These are phyloP conservation scores for Dryoscopus gambensis DNA, from an alignment of 2,113 vertebrate genomes.

Conservation along the genomic window DNA sequence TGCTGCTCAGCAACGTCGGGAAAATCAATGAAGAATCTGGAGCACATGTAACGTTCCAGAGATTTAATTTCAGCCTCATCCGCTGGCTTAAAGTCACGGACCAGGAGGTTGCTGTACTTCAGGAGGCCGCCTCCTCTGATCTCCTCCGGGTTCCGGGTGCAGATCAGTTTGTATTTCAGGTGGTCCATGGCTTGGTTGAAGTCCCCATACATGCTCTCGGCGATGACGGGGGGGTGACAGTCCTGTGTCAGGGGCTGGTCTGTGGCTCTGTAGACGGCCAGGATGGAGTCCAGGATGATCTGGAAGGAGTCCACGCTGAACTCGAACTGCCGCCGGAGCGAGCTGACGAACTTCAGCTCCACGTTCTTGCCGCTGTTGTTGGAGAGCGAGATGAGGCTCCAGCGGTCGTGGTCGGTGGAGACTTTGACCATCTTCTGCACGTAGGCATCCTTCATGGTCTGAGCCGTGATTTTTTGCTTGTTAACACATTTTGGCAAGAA, in stretches of 20 bases:
- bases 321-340: conserved; percentile 90
- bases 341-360: conserved; percentile 92
- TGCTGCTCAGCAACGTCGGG: conserved; percentile 91
- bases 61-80: conserved; percentile 90
- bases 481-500: conserved; percentile 91
- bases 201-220: conserved; percentile 95
- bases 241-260: conserved; percentile 65
- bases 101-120: conserved; percentile 94
- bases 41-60: conserved; percentile 97
- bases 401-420: conserved; percentile 86
- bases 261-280: conserved; percentile 79
- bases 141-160: conserved; percentile 91
- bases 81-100: conserved; percentile 89
- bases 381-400: conserved; percentile 96
- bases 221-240: conserved; percentile 75
- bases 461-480: conserved; percentile 88
- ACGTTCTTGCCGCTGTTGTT: conserved; percentile 97
- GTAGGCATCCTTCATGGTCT: conserved; percentile 93
- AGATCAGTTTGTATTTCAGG: conserved; percentile 86
- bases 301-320: conserved; percentile 99
- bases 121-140: conserved; percentile 94
- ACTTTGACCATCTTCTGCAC: conserved; percentile 99
- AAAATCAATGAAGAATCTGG: conserved; percentile 97
- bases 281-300: conserved; percentile 86
- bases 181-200: conserved; percentile 92